A percentile compares a stretch with the other conserved stretches of the same genome.
Evolutionary conservation across 2,113 vertebrate genomes (phyloP).

Genomic region (Sterna hirundo): DNA sequence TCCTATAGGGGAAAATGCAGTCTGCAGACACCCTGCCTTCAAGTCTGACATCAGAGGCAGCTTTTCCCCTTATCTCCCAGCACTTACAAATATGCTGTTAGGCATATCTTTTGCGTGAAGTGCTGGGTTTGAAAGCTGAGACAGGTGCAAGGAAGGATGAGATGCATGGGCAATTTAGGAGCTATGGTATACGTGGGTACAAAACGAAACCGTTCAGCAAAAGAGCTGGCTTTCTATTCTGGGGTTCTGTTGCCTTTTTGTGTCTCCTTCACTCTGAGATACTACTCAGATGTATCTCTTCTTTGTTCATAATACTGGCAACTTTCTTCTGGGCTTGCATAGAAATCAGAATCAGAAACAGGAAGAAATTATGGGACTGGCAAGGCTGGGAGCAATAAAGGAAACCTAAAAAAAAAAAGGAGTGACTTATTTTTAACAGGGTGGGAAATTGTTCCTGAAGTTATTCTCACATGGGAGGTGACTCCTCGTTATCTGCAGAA

Average conservation of each 20-base stretch:
- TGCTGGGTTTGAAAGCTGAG: conserved; percentile 42
- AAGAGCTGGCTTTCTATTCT: conserved; percentile 39
- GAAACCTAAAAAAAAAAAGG: neutral
- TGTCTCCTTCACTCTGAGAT: neutral
- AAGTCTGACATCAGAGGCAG: neutral
- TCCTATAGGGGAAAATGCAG: neutral
- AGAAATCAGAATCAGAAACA: neutral
- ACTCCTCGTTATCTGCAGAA: neutral
- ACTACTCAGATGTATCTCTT: neutral
- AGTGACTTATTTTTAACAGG: neutral
- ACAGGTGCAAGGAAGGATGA: conserved; percentile 58
- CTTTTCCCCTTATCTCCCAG: neutral
- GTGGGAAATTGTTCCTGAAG: neutral
- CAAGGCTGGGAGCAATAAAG: neutral
- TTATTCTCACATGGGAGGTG: neutral
- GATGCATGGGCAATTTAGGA: conserved; percentile 23
- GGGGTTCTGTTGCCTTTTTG: neutral
- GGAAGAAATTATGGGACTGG: neutral
- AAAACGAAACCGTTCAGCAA: conserved; percentile 12
- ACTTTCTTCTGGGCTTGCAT: neutral
- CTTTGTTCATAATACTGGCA: neutral
- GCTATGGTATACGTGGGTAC: neutral
- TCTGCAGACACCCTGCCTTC: neutral
- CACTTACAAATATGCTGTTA: conserved; percentile 19
- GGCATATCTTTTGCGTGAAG: conserved; percentile 10